Evolutionary conservation across 1,140 invertebrate species (phyloP).

Genomic region (Nomia melanderi): DNA sequence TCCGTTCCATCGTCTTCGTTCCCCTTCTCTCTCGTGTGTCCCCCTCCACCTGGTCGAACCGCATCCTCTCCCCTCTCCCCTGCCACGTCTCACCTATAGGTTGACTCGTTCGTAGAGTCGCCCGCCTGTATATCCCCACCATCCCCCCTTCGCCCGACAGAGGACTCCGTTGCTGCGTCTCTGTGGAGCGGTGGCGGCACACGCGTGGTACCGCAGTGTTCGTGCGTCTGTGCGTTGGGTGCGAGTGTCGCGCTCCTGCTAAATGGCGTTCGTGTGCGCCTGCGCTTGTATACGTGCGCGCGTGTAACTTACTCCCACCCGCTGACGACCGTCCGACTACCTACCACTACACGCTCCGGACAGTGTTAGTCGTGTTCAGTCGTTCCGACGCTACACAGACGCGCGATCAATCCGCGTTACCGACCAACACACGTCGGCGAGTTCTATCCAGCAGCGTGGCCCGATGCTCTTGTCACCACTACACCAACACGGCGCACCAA

Average conservation of each 20-base stretch:
- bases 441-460: neutral
- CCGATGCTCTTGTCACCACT: neutral
- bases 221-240: slow-evolving; percentile 35
- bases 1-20: slow-evolving; percentile 32
- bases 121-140: slow-evolving; percentile 17
- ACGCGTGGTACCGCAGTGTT: slow-evolving; percentile 36
- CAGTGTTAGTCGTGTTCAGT: slow-evolving; percentile 5
- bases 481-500: slow-evolving; percentile 12
- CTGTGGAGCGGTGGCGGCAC: slow-evolving; percentile 39
- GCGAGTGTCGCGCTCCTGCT: slow-evolving; percentile 36
- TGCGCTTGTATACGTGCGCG: slow-evolving; percentile 35
- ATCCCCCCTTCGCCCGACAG: slow-evolving; percentile 12
- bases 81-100: neutral
- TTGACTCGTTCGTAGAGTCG: slow-evolving; percentile 21
- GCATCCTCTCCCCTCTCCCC: slow-evolving; percentile 19
- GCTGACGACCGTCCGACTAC: slow-evolving; percentile 13
- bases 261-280: slow-evolving; percentile 47
- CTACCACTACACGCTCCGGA: slow-evolving; percentile 43
- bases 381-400: slow-evolving; percentile 3
- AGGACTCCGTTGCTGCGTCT: slow-evolving; percentile 25
- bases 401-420: slow-evolving; percentile 1
- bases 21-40: slow-evolving; percentile 42
- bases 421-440: neutral
- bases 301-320: slow-evolving; percentile 50
- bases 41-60: slow-evolving; percentile 12